Conservation (phyloP, 2,797 vertebrate genomes). For the Loris lydekkerianus region DNA sequence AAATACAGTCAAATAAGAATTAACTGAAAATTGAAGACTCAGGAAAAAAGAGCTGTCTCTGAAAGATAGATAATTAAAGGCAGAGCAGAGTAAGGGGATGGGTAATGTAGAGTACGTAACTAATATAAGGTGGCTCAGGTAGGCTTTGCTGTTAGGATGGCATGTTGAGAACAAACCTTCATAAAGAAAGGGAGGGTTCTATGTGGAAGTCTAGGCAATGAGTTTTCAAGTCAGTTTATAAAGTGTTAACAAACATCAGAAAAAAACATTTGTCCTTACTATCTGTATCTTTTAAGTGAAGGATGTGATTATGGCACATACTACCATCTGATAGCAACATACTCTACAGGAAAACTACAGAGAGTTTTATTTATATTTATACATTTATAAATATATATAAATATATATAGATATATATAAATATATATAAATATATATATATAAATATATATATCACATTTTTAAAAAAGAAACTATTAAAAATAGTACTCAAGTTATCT, state of each 20-base stretch:
- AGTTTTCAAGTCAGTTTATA: conserved; percentile 27
- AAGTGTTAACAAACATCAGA: conserved; percentile 29
- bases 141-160: background rate
- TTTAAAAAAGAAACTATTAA: too few species aligned
- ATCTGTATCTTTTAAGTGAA: background rate
- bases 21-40: conserved; percentile 37
- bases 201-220: background rate
- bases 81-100: background rate
- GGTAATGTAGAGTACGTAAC: background rate
- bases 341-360: background rate
- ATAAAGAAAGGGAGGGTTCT: background rate
- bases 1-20: conserved; percentile 32
- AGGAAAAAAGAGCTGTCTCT: background rate
- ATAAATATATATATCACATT: too few species aligned
- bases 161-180: conserved; percentile 2
- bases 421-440: too few species aligned
- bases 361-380: too few species aligned
- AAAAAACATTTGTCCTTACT: conserved; percentile 6
- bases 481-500: too few species aligned
- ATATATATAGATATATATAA: too few species aligned
- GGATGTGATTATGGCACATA: background rate
- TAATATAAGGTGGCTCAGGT: background rate
- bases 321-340: conserved; percentile 62
- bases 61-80: conserved; percentile 31
- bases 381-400: too few species aligned